Percentiles rank a stretch among this genome's conserved stretches.
Evolutionary conservation across 2,113 vertebrate species (phyloP).

Genomic region (Gasterosteus aculeatus): DNA sequence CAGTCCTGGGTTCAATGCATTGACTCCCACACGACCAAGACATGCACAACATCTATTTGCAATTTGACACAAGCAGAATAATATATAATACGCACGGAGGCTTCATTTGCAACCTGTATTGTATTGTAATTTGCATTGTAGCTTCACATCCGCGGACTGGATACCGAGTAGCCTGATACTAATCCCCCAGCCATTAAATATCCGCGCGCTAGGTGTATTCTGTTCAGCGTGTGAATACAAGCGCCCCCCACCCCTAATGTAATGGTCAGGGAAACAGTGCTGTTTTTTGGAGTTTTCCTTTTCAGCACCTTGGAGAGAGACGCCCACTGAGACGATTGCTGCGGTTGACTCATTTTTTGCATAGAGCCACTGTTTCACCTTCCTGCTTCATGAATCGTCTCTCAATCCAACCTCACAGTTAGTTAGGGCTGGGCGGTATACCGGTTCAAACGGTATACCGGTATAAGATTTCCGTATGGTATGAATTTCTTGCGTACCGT

Average conservation of each 20-base stretch:
- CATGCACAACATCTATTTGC: background rate
- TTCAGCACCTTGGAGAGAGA: slow-evolving; percentile 5
- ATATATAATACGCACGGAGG: slow-evolving; percentile 1
- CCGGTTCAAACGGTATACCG: no score
- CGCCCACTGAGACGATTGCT: background rate
- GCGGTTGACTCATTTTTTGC: no score
- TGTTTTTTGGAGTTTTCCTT: background rate
- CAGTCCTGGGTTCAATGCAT: slow-evolving; percentile 1
- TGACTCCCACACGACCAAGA: background rate
- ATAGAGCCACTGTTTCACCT: no score
- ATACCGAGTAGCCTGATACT: slow-evolving; percentile 7
- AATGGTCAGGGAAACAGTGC: no score
- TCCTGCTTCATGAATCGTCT: background rate
- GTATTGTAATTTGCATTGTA: background rate
- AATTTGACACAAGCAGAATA: slow-evolving; percentile 14
- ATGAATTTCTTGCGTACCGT: no score
- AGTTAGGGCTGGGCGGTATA: no score
- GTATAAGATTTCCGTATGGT: no score
- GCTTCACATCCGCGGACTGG: background rate
- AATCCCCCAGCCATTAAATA: background rate
- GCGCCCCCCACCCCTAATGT: no score
- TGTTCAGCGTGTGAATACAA: background rate
- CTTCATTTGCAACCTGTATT: slow-evolving; percentile 12
- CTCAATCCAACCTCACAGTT: background rate
- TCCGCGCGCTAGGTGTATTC: background rate